A percentile compares a stretch with the other conserved stretches of the same genome.
Evolutionary conservation across 2,888 invertebrate genomes (phyloP).

Genomic region (Drosophila longiperda): DNA sequence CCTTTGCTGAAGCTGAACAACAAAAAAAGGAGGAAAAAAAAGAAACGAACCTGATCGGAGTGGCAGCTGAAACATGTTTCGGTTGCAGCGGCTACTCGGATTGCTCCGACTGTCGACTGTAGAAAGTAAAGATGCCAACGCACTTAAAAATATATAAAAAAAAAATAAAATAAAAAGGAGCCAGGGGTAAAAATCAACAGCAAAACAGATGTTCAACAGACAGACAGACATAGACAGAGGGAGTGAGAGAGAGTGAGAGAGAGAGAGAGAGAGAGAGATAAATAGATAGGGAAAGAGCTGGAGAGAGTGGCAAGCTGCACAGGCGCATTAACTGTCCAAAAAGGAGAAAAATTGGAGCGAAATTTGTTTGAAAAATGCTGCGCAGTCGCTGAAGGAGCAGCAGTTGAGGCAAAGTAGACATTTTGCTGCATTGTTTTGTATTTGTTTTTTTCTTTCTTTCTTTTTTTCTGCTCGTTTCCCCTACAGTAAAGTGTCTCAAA

Average conservation of each 20-base stretch:
- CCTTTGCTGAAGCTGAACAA: conserved; percentile 26
- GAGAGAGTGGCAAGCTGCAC: conserved; percentile 38
- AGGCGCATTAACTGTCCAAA: conserved; percentile 57
- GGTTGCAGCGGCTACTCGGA: conserved; percentile 42
- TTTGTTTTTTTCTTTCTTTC: background rate
- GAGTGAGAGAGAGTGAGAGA: too few species aligned
- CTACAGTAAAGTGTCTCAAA: background rate
- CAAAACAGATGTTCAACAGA: conserved; percentile 79
- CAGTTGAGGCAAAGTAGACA: conserved; percentile 38
- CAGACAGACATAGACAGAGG: conserved; percentile 32
- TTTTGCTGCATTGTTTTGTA: conserved; percentile 33
- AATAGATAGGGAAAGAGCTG: background rate
- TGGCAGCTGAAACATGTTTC: conserved; percentile 76
- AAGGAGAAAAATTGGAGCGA: conserved; percentile 66
- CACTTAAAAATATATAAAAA: conserved; percentile 45
- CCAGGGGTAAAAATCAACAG: conserved; percentile 56
- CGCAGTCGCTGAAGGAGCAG: conserved; percentile 46
- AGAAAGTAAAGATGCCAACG: conserved; percentile 75
- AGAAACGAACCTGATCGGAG: conserved; percentile 64
- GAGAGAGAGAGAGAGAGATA: background rate
- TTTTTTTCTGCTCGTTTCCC: background rate
- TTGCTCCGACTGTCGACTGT: conserved; percentile 30
- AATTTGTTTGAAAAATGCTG: conserved; percentile 58
- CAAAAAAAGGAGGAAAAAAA: conserved; percentile 18
- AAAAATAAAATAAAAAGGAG: conserved; percentile 39